Evolutionary conservation across 2,888 invertebrate genomes (phyloP), one percentile per base, ranked within the genome.

Genomic region (Lasiommata megera): DNA sequence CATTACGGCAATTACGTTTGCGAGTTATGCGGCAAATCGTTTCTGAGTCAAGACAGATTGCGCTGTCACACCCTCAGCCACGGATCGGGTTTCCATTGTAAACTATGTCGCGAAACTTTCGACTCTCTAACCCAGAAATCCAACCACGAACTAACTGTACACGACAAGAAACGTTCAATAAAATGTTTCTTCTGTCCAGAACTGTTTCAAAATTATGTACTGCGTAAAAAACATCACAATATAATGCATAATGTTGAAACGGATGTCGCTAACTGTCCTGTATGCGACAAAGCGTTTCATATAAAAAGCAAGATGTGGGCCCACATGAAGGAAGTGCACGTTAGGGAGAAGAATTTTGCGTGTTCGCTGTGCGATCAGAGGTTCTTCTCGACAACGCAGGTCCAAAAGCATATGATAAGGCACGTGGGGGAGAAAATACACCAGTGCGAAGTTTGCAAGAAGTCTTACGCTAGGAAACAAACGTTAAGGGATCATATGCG

Each of bases 341-440:
- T 88, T 0, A 76, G 77, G 1, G 90, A 89, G 67, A 88, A 82
- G 67, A 84, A 89, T 47, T 92, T 81, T 46, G 61, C 81, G 0
- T 92, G 92, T 48, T 65, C 82, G 0, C 73, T 92, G 60, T 92
- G 92, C 57, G 92, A 88, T 0, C 85, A 85, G 37, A 84, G 79
- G 54, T 92, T 92, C 63, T 92, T 91, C 53, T 91, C 91, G 0
- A 84, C 78, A 3, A 86, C 88, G 0, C 90, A 88, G 41, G 80
- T 92, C 0, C 85, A 88, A 29, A 88, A 90, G 18, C 92, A 92
- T 52, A 90, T 92, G 87, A 67, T 91, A 0, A 89, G 84, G 28
- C 92, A 92, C 68, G 80, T 80, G 0, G 92, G 92, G 0, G 89
- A 89, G 23, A 81, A 82, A 36, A 77, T 84, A 0, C 83, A 88